Evolutionary conservation across 2,797 vertebrate genomes (phyloP), one percentile per base, ranked within the genome.

Genomic region (Xenopus petersii): DNA sequence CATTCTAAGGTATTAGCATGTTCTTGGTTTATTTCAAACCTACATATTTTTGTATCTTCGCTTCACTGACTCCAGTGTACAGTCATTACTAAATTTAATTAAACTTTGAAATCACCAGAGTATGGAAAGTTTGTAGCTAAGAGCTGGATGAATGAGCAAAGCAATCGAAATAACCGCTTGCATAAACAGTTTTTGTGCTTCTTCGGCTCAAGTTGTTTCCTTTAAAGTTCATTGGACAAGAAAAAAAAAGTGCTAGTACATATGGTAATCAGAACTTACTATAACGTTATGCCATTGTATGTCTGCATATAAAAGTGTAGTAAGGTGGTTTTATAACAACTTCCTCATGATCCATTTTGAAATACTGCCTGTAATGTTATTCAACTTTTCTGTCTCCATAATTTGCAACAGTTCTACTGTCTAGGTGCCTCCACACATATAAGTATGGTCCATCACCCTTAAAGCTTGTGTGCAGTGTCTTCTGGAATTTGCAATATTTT

Each of bases 131-230:
- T 71, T 58, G 42, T 3, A 9, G n/a, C 13, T 70, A 80, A 30
- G 15, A 70, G 5, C 48, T 79, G 59, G 75, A 79, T 80, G 66
- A 79, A 78, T 81, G 70, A 62, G 7, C 64, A 81, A 80, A 72
- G 73, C 58, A 82, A 75, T 82, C 80, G 72, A 60, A 59, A 55
- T 63, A 81, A 81, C 48, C 75, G 21, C 73, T 70, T 75, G 80
- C 78, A 76, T 58, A 79, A 75, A 79, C 73, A 68, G 48, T 61
- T 70, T 70, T 71, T 79, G 54, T 36, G 59, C 3, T 15, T 48
- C 51, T 17, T 72, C 49, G 62, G 58, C 69, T 63, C 46, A 30
- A 33, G 47, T 62, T 21, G 15, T 60, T 24, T 73, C 64, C 54
- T 67, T 0, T 60, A 24, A 46, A 54, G 21, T 72, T 72, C 59